Evolutionary conservation across 2,113 vertebrate genomes (phyloP), one percentile per base, ranked within the genome.

Genomic region (Talpa occidentalis): DNA sequence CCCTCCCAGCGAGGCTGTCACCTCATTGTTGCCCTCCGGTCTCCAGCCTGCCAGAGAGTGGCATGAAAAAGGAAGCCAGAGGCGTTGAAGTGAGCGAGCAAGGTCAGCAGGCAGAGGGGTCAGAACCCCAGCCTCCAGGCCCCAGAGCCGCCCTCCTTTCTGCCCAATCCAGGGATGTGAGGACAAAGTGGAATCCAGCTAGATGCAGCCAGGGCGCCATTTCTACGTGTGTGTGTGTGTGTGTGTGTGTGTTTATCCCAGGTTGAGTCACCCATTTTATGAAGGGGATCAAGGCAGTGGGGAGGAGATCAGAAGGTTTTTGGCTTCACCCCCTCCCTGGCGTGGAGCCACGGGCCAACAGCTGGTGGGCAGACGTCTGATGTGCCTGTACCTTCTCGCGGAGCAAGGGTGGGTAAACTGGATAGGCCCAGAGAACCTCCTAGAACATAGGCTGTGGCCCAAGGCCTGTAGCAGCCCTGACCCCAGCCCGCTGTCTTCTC

Each of bases 401-500:
- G 66, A 76, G 69, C 30, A 26, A 42, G 15, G 21, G 24, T 40
- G n/a, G 85, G 37, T 78, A 59, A 40, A 49, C 19, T 26, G 16
- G 22, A 26, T 22, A 5, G 67, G 9, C 54, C 67, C 24, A 47
- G 24, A 49, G 42, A 72, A 19, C 62, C 40, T 52, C 47, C 83
- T 83, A 19, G 37, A 77, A 40, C 56, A 9, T 14, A 12, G 40
- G 66, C 37, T 82, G 11, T 15, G 7, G 40, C n/a, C 59, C 79
- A 76, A n/a, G 88, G 77, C 73, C 32, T 52, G 76, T 78, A 74
- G 92, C 62, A 47, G 73, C 40, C 88, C 49, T 44, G 44, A 49
- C 56, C 89, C 66, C 83, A 54, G n/a, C 93, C 59, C 54, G 52
- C 76, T 60, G 42, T 90, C 93, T 92, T 96, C 95, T 90, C 92